Evolutionary conservation across 1,140 invertebrate species (phyloP).

Genomic region (Holotrichia oblita): DNA sequence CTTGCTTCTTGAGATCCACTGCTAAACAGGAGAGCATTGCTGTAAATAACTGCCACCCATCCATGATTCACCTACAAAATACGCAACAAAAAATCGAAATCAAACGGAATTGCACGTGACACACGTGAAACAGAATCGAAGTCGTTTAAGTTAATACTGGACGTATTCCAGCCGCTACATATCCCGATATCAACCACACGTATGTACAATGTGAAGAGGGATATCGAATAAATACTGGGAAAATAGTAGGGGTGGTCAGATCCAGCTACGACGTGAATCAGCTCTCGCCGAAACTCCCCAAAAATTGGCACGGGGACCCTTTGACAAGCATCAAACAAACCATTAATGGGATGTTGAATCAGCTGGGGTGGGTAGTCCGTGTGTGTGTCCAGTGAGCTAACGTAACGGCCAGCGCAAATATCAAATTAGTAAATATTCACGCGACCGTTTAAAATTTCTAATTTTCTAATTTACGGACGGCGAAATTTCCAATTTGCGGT

Average conservation of each 20-base stretch:
- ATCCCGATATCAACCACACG: background rate
- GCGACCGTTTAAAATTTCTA: background rate
- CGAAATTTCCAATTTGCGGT: background rate
- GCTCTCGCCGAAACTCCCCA: background rate
- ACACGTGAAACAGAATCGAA: background rate
- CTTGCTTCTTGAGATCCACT: too few species aligned
- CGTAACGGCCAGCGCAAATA: background rate
- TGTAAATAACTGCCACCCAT: too few species aligned
- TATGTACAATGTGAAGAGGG: background rate
- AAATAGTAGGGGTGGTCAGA: background rate
- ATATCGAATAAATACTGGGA: background rate
- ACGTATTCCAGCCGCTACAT: background rate
- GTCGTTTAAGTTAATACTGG: background rate
- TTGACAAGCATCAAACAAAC: slow-evolving; percentile 31
- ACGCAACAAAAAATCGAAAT: background rate
- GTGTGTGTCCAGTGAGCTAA: too few species aligned
- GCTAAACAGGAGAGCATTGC: too few species aligned
- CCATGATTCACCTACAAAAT: background rate
- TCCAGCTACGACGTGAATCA: too few species aligned
- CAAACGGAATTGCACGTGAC: background rate
- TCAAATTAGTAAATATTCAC: slow-evolving; percentile 19
- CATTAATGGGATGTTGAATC: slow-evolving; percentile 31
- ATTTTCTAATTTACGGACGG: slow-evolving; percentile 26
- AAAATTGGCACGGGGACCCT: background rate
- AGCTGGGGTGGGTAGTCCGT: too few species aligned